Conservation (phyloP, 2,113 vertebrate species). For the Diglossa brunneiventris region DNA sequence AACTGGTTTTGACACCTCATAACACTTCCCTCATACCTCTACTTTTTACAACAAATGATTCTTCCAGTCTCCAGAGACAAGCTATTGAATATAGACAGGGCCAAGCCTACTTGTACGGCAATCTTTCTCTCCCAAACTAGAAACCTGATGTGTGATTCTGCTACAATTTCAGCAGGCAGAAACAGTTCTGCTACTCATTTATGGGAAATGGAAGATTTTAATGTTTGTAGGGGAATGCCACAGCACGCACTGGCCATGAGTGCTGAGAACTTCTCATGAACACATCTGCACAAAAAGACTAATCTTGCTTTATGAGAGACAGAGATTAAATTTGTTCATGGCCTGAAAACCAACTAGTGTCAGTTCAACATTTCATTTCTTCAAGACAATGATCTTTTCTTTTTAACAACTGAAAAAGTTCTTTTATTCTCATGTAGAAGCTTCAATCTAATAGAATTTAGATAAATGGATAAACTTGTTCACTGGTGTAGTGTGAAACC, state of each 20-base stretch:
- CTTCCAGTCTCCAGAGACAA: neutral
- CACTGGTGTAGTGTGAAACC: neutral
- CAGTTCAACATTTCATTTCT: neutral
- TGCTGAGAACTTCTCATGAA: neutral
- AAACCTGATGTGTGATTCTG: neutral
- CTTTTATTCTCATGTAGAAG: neutral
- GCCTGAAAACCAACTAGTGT: neutral
- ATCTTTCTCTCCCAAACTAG: neutral
- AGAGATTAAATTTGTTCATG: neutral
- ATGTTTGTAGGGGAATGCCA: neutral
- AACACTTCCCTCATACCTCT: neutral
- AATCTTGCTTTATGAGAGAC: neutral
- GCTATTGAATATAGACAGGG: neutral
- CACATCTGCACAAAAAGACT: rapidly evolving
- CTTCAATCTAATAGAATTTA: neutral
- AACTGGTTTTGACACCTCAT: neutral
- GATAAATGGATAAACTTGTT: neutral
- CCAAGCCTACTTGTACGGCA: neutral
- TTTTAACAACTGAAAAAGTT: neutral
- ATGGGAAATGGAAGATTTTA: neutral
- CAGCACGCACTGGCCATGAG: too few species aligned
- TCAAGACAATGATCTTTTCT: neutral
- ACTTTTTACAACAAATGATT: neutral
- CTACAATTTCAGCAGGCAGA: neutral
- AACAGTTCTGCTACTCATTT: rapidly evolving